These are phyloP conservation scores for Orthonychiurus folsomi DNA, from an alignment of 2,888 invertebrate species.

Conservation along the genomic window DNA sequence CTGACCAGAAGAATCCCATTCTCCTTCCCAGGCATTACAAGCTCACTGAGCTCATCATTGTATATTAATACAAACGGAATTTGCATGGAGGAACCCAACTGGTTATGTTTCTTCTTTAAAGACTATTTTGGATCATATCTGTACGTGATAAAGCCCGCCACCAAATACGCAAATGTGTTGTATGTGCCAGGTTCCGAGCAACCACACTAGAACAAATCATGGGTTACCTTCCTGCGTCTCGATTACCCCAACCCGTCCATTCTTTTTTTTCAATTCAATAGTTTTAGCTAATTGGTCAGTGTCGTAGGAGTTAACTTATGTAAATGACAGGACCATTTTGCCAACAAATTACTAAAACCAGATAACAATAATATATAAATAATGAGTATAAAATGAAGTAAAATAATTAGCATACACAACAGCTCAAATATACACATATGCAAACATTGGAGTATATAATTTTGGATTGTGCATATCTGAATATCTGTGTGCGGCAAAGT, in stretches of 20 bases:
- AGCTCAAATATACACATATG: too few species aligned
- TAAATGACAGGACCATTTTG: too few species aligned
- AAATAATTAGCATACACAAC: too few species aligned
- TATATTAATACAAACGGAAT: conserved; percentile 25
- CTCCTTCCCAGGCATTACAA: conserved; percentile 12
- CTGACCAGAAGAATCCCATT: conserved; percentile 16
- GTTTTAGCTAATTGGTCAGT: too few species aligned
- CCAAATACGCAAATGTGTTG: conserved; percentile 39
- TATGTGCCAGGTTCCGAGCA: conserved; percentile 39
- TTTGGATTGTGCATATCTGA: too few species aligned
- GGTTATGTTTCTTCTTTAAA: conserved; percentile 25
- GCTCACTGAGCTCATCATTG: conserved; percentile 17
- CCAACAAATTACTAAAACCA: too few species aligned
- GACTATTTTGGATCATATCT: conserved; percentile 41
- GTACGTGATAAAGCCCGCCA: conserved; percentile 34
- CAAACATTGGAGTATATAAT: too few species aligned
- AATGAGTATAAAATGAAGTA: too few species aligned
- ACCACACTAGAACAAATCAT: conserved; percentile 39
- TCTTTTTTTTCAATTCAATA: too few species aligned
- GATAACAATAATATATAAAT: too few species aligned
- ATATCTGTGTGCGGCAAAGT: too few species aligned
- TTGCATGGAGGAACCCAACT: conserved; percentile 37
- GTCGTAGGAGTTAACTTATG: too few species aligned
- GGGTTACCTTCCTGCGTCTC: conserved; percentile 41
- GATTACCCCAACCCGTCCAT: conserved; percentile 41